Base-by-base conservation (phyloP, 2,888 invertebrate species). In the Rhopalosiphum nymphaeae region DNA sequence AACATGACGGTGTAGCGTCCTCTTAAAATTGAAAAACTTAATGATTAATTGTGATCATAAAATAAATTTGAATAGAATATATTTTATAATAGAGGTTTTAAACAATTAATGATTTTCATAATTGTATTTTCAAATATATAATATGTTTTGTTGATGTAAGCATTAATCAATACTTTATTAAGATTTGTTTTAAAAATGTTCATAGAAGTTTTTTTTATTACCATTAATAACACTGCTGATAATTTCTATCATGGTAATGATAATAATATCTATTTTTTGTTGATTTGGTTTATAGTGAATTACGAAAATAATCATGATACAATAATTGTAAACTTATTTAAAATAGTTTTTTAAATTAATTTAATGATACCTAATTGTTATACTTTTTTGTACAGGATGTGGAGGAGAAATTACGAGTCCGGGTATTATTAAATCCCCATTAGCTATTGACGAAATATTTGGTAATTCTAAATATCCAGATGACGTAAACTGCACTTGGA, bases 401-500 rank as follows among this genome's bases (percentile, higher is more conserved):
- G 93, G 93, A 90, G 85, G 93, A 13, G 56, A 90, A 93, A 85
- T 93, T 21, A 57, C 84, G 16, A 46, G 44, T 36, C 93, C 93
- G 3, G 85, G 90, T 1, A 11, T 36, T 61, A 85, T 93, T 42
- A 84, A 87, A 67, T 91, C 86, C 0, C 86, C 91, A 36, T 26
- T 7, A 0, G 29, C 10, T 53, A 16, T 36, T 42, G 10, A 53
- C 21, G 16, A 42, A 9, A 0, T 29, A 3, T 29, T 5, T 7
- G 78, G 53, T 44, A n/a, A 0, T 9, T 29, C 0, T 7, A 16
- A 36, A 25, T 90, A 93, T 25, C 10, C 85, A 4, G 42, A 36
- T 16, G 9, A 57, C 1, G 26, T 13, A 25, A 93, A 94, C 21
- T 94, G 94, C 44, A 49, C 87, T 7, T 94, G 94, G 94, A 89